These are phyloP conservation scores for Aphodius granarius DNA, from an alignment of 2,888 invertebrate genomes.

Conservation along the genomic window DNA sequence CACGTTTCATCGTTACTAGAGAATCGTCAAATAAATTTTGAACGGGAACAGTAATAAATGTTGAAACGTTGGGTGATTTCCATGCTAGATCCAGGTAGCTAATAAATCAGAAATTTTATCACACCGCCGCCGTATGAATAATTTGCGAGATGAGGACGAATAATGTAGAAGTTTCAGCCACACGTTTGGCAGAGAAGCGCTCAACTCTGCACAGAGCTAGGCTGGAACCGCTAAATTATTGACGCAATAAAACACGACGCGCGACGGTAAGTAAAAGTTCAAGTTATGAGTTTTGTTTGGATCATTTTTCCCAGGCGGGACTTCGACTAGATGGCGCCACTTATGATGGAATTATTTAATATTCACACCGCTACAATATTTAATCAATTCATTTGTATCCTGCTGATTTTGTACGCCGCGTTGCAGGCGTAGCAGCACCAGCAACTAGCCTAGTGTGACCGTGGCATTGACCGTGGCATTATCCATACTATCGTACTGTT, in stretches of 20 bases:
- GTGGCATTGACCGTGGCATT: no score
- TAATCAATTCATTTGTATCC: no score
- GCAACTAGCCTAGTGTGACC: no score
- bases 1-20: neutral
- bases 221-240: constrained; percentile 5
- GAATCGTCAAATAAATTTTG: neutral
- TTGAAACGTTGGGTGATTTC: neutral
- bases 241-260: neutral
- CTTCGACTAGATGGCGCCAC: neutral
- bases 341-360: no score
- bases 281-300: constrained; percentile 12
- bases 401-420: no score
- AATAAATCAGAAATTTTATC: constrained; percentile 12
- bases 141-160: constrained; percentile 5
- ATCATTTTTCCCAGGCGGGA: constrained; percentile 5
- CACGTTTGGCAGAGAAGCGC: neutral
- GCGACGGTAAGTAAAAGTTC: constrained; percentile 8
- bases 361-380: no score
- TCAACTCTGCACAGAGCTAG: neutral
- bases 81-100: neutral
- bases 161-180: constrained; percentile 8
- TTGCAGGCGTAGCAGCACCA: no score
- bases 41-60: neutral
- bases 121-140: constrained; percentile 2
- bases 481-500: no score